Base-by-base conservation (phyloP, 2,113 vertebrate genomes). In the Tamias sibiricus region DNA sequence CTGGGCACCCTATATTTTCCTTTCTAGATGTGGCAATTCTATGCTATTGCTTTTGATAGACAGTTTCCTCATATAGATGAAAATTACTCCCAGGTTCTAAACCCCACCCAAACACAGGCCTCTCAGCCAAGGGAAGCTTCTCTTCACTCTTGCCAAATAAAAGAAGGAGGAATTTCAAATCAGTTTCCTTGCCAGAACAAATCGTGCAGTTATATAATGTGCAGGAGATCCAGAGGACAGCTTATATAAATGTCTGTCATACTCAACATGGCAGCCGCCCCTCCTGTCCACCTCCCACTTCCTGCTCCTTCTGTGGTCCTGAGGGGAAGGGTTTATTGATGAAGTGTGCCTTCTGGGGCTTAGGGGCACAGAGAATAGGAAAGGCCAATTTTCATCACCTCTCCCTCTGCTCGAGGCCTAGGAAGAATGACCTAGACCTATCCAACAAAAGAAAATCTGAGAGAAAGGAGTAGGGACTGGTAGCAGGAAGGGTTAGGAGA, bases 401-500 rank as follows among this genome's bases (percentile, higher is more conserved):
- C 1, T 1, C 24, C 54, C 59, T 82, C 69, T 80, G 62, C 40
- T 80, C 0, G 0, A 47, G 32, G 30, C 37, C 20, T 49, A 52
- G 57, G 87, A 64, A 82, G 17, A 81, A 76, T 69, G 59, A 57
- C 40, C 10, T 37, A 62, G 28, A 95, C 14, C 37, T 52, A 24
- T 28, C 19, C 49, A 68, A 30, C 68, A 92, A 57, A 74, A 71
- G 14, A 69, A 28, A 47, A 28, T 88, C 4, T 44, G 85, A 77
- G 30, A 71, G 30, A 62, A 24, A 57, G 24, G 30, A 37, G 20
- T 28, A 11, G 59, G 4, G 11, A 10, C 2, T 0, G 11, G 40
- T 1, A 0, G 13, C 10, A 8, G 24, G 4, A 14, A 54, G 14
- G 22, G 1, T 19, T 40, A 4, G 4, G 17, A 22, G 40, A 35